A percentile compares a stretch with the other conserved stretches of the same genome.
These are phyloP conservation scores for Ormyrus thymus DNA, from an alignment of 2,888 invertebrate genomes.

Conservation along the genomic window DNA sequence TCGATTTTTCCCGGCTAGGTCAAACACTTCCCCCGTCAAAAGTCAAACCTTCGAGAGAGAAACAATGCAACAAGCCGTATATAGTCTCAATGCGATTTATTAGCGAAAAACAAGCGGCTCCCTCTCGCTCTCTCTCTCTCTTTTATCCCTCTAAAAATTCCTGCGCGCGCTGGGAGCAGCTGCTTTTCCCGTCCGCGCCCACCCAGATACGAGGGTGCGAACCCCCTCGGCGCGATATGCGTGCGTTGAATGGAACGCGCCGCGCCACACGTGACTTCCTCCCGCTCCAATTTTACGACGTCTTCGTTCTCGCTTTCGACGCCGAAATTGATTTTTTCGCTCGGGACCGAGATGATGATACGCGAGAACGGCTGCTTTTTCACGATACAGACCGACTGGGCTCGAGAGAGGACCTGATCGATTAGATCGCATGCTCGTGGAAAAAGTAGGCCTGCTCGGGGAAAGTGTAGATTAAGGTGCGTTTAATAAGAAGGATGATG, in stretches of 20 bases:
- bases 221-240: conserved; percentile 10
- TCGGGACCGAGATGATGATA: too few species aligned
- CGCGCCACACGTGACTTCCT: background rate
- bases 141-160: background rate
- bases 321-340: background rate
- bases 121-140: background rate
- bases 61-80: too few species aligned
- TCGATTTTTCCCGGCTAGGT: too few species aligned
- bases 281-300: background rate
- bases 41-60: too few species aligned
- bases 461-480: too few species aligned
- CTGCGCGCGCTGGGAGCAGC: conserved; percentile 15
- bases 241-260: conserved; percentile 4
- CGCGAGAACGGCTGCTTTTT: too few species aligned
- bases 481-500: too few species aligned
- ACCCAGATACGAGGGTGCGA: background rate
- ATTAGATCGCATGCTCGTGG: conserved; percentile 7
- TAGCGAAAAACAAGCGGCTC: background rate
- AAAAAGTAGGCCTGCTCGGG: background rate
- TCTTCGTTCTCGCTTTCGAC: background rate
- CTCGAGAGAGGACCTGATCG: conserved; percentile 1
- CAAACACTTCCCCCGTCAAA: too few species aligned
- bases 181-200: background rate
- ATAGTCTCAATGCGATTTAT: too few species aligned
- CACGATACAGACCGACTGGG: too few species aligned